These are phyloP conservation scores for Drosophila atripex DNA, from an alignment of 2,888 invertebrate genomes.

Conservation along the genomic window DNA sequence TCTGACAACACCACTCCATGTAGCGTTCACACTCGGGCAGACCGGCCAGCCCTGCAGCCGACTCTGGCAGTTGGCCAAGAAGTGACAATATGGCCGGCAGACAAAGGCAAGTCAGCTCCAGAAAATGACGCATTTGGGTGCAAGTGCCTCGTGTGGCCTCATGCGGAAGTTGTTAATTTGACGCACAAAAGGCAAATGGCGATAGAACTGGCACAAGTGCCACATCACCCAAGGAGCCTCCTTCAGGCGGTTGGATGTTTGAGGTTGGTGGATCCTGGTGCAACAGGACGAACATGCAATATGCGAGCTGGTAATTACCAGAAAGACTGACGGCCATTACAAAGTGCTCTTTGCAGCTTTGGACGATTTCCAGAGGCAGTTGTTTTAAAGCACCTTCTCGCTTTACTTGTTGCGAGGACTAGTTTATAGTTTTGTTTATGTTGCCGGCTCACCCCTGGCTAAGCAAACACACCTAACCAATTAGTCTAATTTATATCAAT, in stretches of 20 bases:
- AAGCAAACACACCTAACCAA: conserved; percentile 52
- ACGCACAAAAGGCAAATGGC: conserved; percentile 68
- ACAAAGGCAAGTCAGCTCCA: conserved; percentile 59
- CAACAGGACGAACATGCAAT: conserved; percentile 57
- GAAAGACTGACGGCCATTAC: conserved; percentile 50
- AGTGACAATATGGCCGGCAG: conserved; percentile 66
- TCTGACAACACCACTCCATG: conserved; percentile 16
- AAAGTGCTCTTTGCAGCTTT: conserved; percentile 31
- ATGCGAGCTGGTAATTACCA: conserved; percentile 65
- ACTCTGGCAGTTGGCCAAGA: conserved; percentile 72
- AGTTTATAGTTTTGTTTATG: conserved; percentile 43
- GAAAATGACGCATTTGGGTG: conserved; percentile 79
- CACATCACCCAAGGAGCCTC: conserved; percentile 5
- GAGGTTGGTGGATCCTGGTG: conserved; percentile 6
- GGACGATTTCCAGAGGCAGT: conserved; percentile 18
- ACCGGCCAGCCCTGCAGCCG: background rate
- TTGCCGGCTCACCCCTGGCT: conserved; percentile 6
- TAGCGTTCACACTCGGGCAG: conserved; percentile 16
- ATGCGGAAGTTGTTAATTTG: conserved; percentile 80
- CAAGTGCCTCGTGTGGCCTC: conserved; percentile 79
- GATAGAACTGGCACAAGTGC: conserved; percentile 69
- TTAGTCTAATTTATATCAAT: conserved; percentile 65
- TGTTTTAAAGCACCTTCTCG: background rate
- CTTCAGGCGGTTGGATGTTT: background rate
- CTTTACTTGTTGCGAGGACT: conserved; percentile 45